Percentiles rank a stretch among this genome's conserved stretches.
Evolutionary conservation across 2,113 vertebrate genomes (phyloP).

Genomic region (Menura novaehollandiae): DNA sequence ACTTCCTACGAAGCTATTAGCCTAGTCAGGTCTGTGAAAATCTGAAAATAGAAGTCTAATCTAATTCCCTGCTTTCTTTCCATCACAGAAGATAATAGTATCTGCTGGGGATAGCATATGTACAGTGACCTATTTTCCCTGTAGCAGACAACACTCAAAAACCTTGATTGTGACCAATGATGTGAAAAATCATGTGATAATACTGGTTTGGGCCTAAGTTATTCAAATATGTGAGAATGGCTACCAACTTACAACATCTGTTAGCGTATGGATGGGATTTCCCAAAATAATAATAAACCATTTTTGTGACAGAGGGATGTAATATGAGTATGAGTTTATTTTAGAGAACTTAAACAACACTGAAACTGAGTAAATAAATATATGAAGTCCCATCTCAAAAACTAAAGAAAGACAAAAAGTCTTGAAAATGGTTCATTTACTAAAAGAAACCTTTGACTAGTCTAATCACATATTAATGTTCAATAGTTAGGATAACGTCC

Average conservation of each 20-base stretch:
- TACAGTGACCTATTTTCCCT: background rate
- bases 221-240: background rate
- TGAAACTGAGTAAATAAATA: background rate
- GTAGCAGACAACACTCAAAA: background rate
- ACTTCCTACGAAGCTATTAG: background rate
- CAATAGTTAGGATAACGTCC: background rate
- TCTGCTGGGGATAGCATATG: background rate
- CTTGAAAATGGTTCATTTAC: background rate
- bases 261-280: accelerated
- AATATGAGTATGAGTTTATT: background rate
- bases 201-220: background rate
- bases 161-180: background rate
- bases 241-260: background rate
- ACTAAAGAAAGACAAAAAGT: background rate
- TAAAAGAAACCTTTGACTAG: background rate
- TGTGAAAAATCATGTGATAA: background rate
- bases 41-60: background rate
- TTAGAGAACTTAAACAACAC: background rate
- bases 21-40: background rate
- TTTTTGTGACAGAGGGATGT: background rate
- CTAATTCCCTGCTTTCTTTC: background rate
- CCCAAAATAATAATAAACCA: background rate
- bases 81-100: background rate
- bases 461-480: background rate
- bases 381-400: background rate